phyloP scores from a whole-genome alignment of 2,113 vertebrate species.

The Speoplatyrhinus poulsoni region DNA sequence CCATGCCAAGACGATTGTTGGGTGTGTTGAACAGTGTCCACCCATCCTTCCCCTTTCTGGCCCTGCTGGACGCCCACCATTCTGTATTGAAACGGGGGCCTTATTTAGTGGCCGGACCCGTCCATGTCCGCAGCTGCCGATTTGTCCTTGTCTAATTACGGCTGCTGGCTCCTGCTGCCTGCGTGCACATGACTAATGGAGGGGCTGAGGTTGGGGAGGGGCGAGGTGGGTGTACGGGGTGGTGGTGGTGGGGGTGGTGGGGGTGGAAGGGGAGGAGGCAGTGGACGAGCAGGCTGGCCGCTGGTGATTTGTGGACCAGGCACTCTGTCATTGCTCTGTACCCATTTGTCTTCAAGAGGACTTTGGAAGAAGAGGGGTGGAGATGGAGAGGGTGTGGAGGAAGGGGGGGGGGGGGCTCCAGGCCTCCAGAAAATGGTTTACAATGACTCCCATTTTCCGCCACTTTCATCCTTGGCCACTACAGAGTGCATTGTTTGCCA shows the following conservation, averaged over 20 bases:
- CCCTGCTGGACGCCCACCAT: slow-evolving; percentile 63
- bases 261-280: slow-evolving; percentile 72
- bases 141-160: slow-evolving; percentile 98
- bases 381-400: slow-evolving; percentile 49
- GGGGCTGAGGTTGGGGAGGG: slow-evolving; percentile 77
- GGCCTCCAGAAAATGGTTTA: slow-evolving; percentile 78
- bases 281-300: slow-evolving; percentile 74
- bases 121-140: slow-evolving; percentile 74
- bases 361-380: slow-evolving; percentile 71
- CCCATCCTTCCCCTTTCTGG: slow-evolving; percentile 53
- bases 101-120: slow-evolving; percentile 82
- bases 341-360: slow-evolving; percentile 86
- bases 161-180: slow-evolving; percentile 85
- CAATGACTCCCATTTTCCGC: slow-evolving; percentile 81
- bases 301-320: slow-evolving; percentile 88
- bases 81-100: slow-evolving; percentile 79
- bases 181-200: slow-evolving; percentile 90
- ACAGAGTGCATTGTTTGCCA: slow-evolving; percentile 57
- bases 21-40: slow-evolving; percentile 49
- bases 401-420: slow-evolving; percentile 54
- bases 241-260: slow-evolving; percentile 70
- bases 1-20: slow-evolving; percentile 40
- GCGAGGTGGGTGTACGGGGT: slow-evolving; percentile 71
- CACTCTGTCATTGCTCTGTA: slow-evolving; percentile 83
- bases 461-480: slow-evolving; percentile 76